Evolutionary conservation across 2,888 invertebrate genomes (phyloP).

Genomic region (Subacronicta megacephala): DNA sequence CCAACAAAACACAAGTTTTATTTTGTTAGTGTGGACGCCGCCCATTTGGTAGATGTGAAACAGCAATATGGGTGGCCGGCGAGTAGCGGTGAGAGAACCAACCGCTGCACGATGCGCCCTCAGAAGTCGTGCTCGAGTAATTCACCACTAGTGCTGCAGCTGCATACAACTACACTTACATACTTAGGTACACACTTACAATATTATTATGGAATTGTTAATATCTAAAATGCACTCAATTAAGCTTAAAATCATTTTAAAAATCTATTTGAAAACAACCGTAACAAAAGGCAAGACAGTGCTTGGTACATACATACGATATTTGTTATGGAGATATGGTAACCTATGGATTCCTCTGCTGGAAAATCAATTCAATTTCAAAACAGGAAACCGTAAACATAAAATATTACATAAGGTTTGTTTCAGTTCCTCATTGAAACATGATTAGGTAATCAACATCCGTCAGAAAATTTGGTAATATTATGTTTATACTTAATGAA

Average conservation of each 20-base stretch:
- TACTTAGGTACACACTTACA: background rate
- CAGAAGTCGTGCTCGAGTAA: background rate
- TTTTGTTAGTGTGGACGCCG: slow-evolving; percentile 42
- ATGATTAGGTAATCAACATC: no score
- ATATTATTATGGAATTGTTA: background rate
- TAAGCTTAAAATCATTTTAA: no score
- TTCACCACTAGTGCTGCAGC: slow-evolving; percentile 23
- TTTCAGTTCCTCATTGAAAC: no score
- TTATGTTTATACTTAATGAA: no score
- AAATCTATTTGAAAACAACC: no score
- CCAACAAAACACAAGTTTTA: slow-evolving; percentile 42
- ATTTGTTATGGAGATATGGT: no score
- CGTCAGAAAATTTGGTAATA: no score
- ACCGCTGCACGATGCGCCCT: slow-evolving; percentile 3
- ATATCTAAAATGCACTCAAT: no score
- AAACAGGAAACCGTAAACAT: background rate
- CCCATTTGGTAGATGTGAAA: slow-evolving; percentile 55
- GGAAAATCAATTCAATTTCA: no score
- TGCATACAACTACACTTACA: slow-evolving; percentile 6
- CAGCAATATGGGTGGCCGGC: slow-evolving; percentile 19
- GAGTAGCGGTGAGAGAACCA: slow-evolving; percentile 13
- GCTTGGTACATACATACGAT: background rate
- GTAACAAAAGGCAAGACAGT: background rate
- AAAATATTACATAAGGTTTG: background rate
- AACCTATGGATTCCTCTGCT: background rate